A percentile compares a stretch with the other conserved stretches of the same genome.
phyloP scores from a whole-genome alignment of 2,113 vertebrate genomes.

The Uria aalge region DNA sequence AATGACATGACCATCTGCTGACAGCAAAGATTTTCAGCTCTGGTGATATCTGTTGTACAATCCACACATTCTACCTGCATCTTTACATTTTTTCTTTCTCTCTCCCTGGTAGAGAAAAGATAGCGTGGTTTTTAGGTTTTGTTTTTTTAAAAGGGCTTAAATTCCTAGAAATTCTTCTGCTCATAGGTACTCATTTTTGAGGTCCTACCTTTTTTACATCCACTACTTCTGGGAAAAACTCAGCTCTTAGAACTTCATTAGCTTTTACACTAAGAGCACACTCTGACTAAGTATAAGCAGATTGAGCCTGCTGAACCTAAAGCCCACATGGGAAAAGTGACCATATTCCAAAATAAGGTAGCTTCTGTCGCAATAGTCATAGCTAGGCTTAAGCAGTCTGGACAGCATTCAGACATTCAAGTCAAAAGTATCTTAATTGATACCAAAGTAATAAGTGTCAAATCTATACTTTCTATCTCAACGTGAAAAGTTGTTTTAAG shows the following conservation, averaged over 20 bases:
- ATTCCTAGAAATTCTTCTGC: background rate
- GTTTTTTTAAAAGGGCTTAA: background rate
- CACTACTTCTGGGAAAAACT: background rate
- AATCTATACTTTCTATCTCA: background rate
- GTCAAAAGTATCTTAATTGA: background rate
- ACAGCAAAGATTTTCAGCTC: background rate
- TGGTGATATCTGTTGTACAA: background rate
- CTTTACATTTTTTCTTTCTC: background rate
- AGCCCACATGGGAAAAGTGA: background rate
- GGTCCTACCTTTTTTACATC: background rate
- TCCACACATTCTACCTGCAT: too few relatives aligned
- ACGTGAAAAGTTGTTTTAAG: background rate
- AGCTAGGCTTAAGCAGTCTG: background rate
- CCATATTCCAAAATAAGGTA: background rate
- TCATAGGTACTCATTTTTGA: background rate
- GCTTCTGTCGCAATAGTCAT: background rate
- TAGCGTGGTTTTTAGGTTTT: background rate
- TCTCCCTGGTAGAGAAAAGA: background rate
- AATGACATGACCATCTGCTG: rapidly evolving
- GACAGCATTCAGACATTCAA: background rate
- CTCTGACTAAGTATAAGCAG: background rate
- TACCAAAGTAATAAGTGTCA: background rate
- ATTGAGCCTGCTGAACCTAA: background rate
- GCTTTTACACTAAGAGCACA: background rate
- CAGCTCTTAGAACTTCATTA: background rate